A percentile compares a stretch with the other conserved stretches of the same genome.
These are phyloP conservation scores for Syrrhaptes paradoxus DNA, from an alignment of 2,113 vertebrate species.

Conservation along the genomic window DNA sequence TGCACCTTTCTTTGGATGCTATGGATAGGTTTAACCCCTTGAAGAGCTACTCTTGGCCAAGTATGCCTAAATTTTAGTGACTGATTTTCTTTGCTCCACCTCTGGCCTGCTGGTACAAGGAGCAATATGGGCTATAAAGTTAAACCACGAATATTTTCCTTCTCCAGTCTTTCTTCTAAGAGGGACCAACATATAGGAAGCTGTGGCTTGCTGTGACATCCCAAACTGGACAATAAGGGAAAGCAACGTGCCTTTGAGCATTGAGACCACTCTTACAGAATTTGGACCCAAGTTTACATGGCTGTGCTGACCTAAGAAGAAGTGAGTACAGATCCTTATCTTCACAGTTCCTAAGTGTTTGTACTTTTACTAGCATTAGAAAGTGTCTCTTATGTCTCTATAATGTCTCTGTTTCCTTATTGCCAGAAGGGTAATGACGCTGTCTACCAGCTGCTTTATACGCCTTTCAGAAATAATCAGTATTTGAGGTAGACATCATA, in stretches of 20 bases:
- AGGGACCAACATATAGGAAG: neutral
- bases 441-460: constrained; percentile 49
- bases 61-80: neutral
- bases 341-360: neutral
- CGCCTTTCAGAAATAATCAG: neutral
- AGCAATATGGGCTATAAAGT: neutral
- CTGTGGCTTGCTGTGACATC: neutral
- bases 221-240: neutral
- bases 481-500: neutral
- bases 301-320: neutral
- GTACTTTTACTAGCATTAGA: neutral
- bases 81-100: neutral
- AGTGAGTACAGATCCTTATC: neutral
- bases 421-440: neutral
- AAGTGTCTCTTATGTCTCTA: neutral
- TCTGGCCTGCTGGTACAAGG: neutral
- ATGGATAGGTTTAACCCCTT: neutral
- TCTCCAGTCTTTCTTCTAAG: neutral
- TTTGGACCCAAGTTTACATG: neutral
- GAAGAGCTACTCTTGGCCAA: neutral
- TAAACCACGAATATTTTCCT: neutral
- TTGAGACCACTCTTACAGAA: neutral
- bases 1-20: neutral
- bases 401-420: constrained; percentile 36
- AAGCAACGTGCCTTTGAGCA: neutral